Base-by-base conservation (phyloP, 2,888 invertebrate genomes). In the Andrena minutula region DNA sequence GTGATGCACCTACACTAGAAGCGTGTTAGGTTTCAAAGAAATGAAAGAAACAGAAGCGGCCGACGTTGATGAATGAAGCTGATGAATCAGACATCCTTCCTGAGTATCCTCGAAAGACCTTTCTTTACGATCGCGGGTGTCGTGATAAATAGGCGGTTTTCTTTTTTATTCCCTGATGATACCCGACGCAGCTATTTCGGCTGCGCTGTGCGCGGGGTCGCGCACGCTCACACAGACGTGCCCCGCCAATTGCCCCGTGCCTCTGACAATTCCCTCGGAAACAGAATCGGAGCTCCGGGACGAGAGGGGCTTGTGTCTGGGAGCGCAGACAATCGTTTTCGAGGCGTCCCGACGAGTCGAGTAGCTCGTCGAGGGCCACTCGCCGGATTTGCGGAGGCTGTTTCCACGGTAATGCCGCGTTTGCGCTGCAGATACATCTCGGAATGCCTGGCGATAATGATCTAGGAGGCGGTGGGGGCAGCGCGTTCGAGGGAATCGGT, bases 31-130 rank as follows among this genome's bases (percentile, higher is more conserved):
- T 88, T 88, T 88, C 88, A 88, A 89, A 88, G 88, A 88, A 88
- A 88, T 88, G 88, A 88, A 88, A 88, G 89, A 88, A 88, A 88
- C 88, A 88, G 88, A 86, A 86, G 87, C 89, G 80, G 65, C 28
- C 70, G 88, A 88, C 88, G 89, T 88, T 88, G 88, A 88, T 89
- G 88, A 88, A 88, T 88, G 88, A 88, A 88, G 75, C 88, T 87
- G 88, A 88, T 88, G 88, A 88, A 88, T 88, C 88, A 88, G 88
- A 87, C 89, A 88, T 87, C 89, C 86, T 79, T 71, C 76, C 77
- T 81, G 87, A 88, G 85, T 88, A 88, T 88, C 79, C 84, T 81
- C 86, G 84, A 86, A 84, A 86, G 87, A 82, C 80, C 87, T 87
- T 88, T 88, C 88, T 86, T 89, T 88, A 86, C 86, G 89, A 87